A percentile compares a stretch with the other conserved stretches of the same genome.
Evolutionary conservation across 2,888 invertebrate species (phyloP).

Genomic region (Furcula furcula): DNA sequence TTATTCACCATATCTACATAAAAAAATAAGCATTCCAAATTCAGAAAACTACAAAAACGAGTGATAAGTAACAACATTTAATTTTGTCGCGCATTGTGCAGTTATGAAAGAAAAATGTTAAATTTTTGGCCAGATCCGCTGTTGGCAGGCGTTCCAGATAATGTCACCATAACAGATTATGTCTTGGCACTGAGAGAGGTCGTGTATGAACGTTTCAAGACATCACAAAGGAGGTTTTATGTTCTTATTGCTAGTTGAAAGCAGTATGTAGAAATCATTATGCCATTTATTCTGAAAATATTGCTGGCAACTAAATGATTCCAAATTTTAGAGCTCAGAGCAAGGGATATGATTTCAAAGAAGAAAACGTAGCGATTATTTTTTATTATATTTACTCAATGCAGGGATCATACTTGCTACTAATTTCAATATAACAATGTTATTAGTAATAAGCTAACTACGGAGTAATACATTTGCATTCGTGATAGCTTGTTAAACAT

Average conservation of each 20-base stretch:
- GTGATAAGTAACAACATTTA: too few species aligned
- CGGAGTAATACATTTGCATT: not conserved
- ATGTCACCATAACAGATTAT: slow-evolving; percentile 80
- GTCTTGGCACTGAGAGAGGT: slow-evolving; percentile 67
- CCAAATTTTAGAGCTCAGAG: too few species aligned
- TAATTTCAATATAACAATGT: too few species aligned
- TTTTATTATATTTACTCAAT: too few species aligned
- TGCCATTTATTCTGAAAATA: not conserved
- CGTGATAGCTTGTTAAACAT: not conserved
- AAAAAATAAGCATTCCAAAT: too few species aligned
- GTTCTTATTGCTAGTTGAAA: slow-evolving; percentile 38
- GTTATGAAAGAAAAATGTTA: slow-evolving; percentile 46
- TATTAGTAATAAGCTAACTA: too few species aligned
- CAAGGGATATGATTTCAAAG: too few species aligned
- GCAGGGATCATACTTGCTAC: too few species aligned
- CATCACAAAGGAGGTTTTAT: slow-evolving; percentile 58
- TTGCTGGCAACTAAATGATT: too few species aligned
- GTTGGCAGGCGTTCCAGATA: slow-evolving; percentile 73
- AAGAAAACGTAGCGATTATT: too few species aligned
- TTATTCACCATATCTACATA: too few species aligned
- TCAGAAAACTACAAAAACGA: too few species aligned
- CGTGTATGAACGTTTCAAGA: slow-evolving; percentile 52
- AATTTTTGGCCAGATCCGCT: slow-evolving; percentile 59
- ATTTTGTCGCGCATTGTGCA: not conserved
- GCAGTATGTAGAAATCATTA: slow-evolving; percentile 8